phyloP scores from a whole-genome alignment of 2,888 invertebrate species.

The Podabrus alpinus region DNA sequence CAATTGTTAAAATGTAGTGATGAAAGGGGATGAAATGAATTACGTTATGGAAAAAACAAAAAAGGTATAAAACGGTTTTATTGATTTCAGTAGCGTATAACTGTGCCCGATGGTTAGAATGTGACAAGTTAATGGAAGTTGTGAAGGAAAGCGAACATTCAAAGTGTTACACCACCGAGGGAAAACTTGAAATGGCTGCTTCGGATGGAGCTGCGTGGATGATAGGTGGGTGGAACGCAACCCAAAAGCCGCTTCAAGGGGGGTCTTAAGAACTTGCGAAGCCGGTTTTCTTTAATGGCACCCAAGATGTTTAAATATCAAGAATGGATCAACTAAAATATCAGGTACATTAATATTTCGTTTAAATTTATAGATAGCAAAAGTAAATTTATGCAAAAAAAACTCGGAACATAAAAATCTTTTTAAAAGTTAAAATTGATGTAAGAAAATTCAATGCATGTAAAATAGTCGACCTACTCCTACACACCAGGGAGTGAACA shows the following conservation, averaged over 20 bases:
- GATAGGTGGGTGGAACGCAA: constrained; percentile 37
- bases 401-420: background rate
- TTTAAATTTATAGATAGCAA: constrained; percentile 11
- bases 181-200: constrained; percentile 50
- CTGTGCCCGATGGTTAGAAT: constrained; percentile 57
- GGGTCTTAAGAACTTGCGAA: constrained; percentile 36
- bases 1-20: constrained; percentile 35
- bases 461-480: constrained; percentile 48
- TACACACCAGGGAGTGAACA: constrained; percentile 45
- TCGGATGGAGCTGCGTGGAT: constrained; percentile 41
- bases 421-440: constrained; percentile 25
- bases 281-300: constrained; percentile 41
- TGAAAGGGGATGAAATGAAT: constrained; percentile 28
- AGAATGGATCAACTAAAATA: constrained; percentile 19
- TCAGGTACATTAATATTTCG: constrained; percentile 26
- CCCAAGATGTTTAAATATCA: constrained; percentile 28
- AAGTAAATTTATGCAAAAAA: background rate
- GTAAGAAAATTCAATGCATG: constrained; percentile 54
- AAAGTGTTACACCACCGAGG: constrained; percentile 39
- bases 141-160: constrained; percentile 41
- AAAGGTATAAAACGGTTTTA: constrained; percentile 59
- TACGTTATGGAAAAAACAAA: constrained; percentile 38
- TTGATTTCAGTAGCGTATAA: constrained; percentile 74
- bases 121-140: constrained; percentile 37
- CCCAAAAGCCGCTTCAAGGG: constrained; percentile 27